phyloP scores from a whole-genome alignment of 1,140 invertebrate species.

The Coboldia fuscipes region DNA sequence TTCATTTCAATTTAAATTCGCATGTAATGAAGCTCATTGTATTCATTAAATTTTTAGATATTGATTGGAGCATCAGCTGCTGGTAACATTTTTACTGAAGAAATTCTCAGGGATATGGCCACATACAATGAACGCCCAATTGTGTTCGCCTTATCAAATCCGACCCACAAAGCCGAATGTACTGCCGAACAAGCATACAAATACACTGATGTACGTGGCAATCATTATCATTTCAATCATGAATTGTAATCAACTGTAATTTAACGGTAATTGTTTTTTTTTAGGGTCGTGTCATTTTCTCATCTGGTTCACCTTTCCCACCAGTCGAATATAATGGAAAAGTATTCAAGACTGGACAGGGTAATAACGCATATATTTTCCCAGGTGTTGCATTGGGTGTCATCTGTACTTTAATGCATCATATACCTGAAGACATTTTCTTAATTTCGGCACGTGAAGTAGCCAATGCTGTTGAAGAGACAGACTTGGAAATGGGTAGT shows the following conservation, averaged over 20 bases:
- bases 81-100: slow-evolving; percentile 67
- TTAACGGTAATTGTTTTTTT: slow-evolving; percentile 9
- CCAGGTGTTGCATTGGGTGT: slow-evolving; percentile 74
- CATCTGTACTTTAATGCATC: slow-evolving; percentile 64
- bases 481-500: slow-evolving; percentile 65
- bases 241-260: slow-evolving; percentile 1
- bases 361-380: slow-evolving; percentile 95
- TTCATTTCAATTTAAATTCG: slow-evolving; percentile 2
- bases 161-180: slow-evolving; percentile 89
- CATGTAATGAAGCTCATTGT: slow-evolving; percentile 2
- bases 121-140: slow-evolving; percentile 69
- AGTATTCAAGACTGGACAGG: slow-evolving; percentile 73
- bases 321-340: slow-evolving; percentile 56
- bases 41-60: too few species aligned
- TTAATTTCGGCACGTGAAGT: slow-evolving; percentile 70
- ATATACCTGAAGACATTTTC: slow-evolving; percentile 79
- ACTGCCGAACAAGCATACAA: slow-evolving; percentile 82
- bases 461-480: slow-evolving; percentile 59
- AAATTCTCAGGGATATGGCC: slow-evolving; percentile 70
- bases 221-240: not conserved
- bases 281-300: slow-evolving; percentile 73
- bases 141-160: slow-evolving; percentile 91
- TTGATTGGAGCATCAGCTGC: slow-evolving; percentile 61
- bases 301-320: slow-evolving; percentile 80
- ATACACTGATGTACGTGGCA: slow-evolving; percentile 48